These are phyloP conservation scores for Salvelinus fontinalis DNA, from an alignment of 2,113 vertebrate species.

Conservation along the genomic window DNA sequence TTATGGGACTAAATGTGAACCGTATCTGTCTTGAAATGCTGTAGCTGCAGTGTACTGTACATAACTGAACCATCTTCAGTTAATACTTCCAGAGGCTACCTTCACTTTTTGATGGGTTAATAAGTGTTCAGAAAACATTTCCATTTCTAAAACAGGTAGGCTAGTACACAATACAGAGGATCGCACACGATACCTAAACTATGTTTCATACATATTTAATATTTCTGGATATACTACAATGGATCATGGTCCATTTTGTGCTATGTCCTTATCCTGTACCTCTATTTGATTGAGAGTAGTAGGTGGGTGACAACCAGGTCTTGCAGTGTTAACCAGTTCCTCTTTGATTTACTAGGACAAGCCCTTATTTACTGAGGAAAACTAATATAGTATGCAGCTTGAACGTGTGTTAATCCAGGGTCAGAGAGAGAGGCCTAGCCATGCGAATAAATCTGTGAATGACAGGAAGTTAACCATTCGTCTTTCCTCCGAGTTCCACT, in stretches of 20 bases:
- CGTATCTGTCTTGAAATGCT: neutral
- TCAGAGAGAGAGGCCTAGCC: conserved; percentile 28
- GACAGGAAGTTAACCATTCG: conserved; percentile 40
- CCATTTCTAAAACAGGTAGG: too few species aligned
- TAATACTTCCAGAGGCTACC: neutral
- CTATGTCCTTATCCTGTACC: neutral
- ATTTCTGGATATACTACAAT: neutral
- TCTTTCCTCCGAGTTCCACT: conserved; percentile 34
- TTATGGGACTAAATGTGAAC: neutral
- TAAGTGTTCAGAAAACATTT: neutral
- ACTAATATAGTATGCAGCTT: neutral
- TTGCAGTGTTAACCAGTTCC: neutral
- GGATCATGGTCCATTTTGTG: neutral
- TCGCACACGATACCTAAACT: neutral
- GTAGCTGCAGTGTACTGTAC: neutral
- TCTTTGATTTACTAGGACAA: neutral
- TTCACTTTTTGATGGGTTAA: neutral
- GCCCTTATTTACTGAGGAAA: neutral
- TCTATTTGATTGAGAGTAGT: neutral
- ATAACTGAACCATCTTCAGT: neutral
- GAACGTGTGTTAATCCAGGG: conserved; percentile 34
- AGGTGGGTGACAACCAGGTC: neutral
- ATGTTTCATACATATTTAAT: neutral
- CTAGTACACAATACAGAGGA: neutral
- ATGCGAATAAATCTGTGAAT: conserved; percentile 39